Evolutionary conservation across 2,888 invertebrate genomes (phyloP).

Genomic region (Cheilosia impressa): DNA sequence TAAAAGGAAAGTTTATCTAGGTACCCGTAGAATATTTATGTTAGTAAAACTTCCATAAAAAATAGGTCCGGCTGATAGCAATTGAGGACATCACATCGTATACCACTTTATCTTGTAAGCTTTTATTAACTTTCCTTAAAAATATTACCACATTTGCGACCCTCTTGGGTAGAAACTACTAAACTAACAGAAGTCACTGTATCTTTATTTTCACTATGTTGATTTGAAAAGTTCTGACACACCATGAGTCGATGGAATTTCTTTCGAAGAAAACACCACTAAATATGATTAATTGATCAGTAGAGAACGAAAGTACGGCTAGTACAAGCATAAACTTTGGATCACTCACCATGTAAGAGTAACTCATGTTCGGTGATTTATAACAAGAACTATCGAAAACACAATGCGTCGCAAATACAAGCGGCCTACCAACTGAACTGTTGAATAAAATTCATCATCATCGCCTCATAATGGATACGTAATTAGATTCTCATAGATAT

Average conservation of each 20-base stretch:
- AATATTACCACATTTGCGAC: too few species aligned
- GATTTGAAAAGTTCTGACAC: too few species aligned
- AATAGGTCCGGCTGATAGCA: too few species aligned
- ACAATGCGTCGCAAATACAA: constrained; percentile 13
- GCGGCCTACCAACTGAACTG: constrained; percentile 14
- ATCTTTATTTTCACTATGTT: too few species aligned
- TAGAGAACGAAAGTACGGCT: background rate
- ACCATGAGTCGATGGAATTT: background rate
- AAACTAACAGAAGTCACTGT: too few species aligned
- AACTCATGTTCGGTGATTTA: background rate
- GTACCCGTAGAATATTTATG: too few species aligned
- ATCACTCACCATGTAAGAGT: background rate
- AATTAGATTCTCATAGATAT: constrained; percentile 28
- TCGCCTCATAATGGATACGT: constrained; percentile 1
- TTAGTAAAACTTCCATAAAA: too few species aligned
- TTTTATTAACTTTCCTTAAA: too few species aligned
- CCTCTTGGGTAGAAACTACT: too few species aligned
- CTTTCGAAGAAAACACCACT: background rate
- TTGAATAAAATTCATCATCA: constrained; percentile 31
- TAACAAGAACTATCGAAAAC: background rate
- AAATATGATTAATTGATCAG: background rate
- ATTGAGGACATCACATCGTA: too few species aligned
- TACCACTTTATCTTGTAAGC: too few species aligned
- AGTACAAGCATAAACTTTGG: background rate
- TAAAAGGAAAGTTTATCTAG: too few species aligned